phyloP scores from a whole-genome alignment of 2,888 invertebrate genomes.

The Actias luna region DNA sequence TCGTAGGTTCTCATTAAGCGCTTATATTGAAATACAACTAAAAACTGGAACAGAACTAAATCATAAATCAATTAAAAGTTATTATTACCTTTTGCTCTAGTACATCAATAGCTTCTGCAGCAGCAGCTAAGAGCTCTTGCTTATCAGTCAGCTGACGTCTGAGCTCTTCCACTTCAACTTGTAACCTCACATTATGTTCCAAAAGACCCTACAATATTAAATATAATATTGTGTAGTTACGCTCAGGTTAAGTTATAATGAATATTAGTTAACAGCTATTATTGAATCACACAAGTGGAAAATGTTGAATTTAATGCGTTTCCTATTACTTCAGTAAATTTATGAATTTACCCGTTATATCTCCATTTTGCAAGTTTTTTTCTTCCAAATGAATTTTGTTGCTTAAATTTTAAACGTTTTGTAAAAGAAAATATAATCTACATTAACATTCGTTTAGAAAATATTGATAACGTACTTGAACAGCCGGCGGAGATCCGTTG shows the following conservation, averaged over 20 bases:
- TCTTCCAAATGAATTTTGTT: too few species aligned
- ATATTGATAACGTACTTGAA: conserved; percentile 81
- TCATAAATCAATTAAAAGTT: too few species aligned
- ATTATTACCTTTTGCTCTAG: conserved; percentile 85
- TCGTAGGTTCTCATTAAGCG: too few species aligned
- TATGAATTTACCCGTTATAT: too few species aligned
- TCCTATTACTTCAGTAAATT: too few species aligned
- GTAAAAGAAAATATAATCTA: background rate
- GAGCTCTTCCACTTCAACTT: conserved; percentile 89
- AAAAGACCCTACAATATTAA: conserved; percentile 62
- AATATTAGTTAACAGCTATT: background rate
- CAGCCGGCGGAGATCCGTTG: conserved; percentile 82
- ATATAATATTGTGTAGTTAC: background rate
- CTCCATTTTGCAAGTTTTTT: too few species aligned
- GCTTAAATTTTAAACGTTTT: background rate
- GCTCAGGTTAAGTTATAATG: background rate
- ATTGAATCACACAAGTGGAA: too few species aligned
- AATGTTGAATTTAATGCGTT: too few species aligned
- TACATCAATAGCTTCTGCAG: conserved; percentile 90
- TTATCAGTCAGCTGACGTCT: conserved; percentile 90
- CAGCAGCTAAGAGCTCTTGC: conserved; percentile 91
- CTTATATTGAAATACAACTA: too few species aligned
- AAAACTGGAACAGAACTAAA: too few species aligned
- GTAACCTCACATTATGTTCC: conserved; percentile 72
- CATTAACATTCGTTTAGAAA: background rate